These are phyloP conservation scores for Ypsolopha sequella DNA, from an alignment of 2,888 invertebrate genomes.

Conservation along the genomic window DNA sequence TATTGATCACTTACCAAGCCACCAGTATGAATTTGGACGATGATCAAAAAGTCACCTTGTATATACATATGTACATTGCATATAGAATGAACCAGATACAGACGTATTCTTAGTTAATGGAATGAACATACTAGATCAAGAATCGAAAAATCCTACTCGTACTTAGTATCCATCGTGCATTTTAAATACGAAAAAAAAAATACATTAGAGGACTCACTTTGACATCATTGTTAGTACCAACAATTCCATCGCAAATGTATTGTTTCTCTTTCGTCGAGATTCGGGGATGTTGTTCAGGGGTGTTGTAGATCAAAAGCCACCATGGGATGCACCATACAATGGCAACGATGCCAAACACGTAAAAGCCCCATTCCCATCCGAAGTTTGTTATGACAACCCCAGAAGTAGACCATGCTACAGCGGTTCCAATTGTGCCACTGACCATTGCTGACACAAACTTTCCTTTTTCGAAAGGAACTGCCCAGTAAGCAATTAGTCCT, in stretches of 20 bases:
- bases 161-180: too few relatives aligned
- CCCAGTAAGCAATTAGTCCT: conserved; percentile 68
- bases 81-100: too few relatives aligned
- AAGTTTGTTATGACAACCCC: conserved; percentile 55
- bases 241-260: conserved; percentile 67
- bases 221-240: too few relatives aligned
- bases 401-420: conserved; percentile 66
- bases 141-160: too few relatives aligned
- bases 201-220: neutral
- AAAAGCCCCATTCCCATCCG: conserved; percentile 42
- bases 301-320: conserved; percentile 74
- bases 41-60: too few relatives aligned
- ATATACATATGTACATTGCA: too few relatives aligned
- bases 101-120: too few relatives aligned
- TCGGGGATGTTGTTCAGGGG: conserved; percentile 72
- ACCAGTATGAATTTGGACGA: too few relatives aligned
- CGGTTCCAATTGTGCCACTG: conserved; percentile 72
- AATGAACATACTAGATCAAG: too few relatives aligned
- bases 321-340: conserved; percentile 40
- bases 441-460: conserved; percentile 70
- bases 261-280: conserved; percentile 73
- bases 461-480: conserved; percentile 71
- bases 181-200: neutral
- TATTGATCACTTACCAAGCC: too few relatives aligned
- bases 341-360: neutral